These are phyloP conservation scores for Hycleus cichorii DNA, from an alignment of 1,140 invertebrate species.

Conservation along the genomic window DNA sequence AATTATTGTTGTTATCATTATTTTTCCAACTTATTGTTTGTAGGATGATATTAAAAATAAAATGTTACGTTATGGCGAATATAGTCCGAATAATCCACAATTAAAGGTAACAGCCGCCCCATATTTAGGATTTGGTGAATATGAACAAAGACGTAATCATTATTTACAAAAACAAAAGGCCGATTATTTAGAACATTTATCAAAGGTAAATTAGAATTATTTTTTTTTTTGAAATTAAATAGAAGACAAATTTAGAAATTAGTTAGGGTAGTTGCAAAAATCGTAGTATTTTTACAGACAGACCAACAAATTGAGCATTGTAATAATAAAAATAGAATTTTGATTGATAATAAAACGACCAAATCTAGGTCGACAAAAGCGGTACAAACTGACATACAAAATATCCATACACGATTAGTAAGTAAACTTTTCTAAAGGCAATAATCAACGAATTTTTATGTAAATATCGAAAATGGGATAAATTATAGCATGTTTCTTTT, in stretches of 20 bases:
- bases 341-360: background rate
- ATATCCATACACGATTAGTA: conserved; percentile 37
- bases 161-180: conserved; percentile 43
- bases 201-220: conserved; percentile 38
- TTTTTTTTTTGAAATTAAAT: background rate
- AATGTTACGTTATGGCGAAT: conserved; percentile 51
- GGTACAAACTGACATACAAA: conserved; percentile 39
- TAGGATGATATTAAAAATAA: conserved; percentile 33
- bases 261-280: background rate
- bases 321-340: background rate
- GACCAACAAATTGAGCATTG: conserved; percentile 9
- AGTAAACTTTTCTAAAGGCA: conserved; percentile 12
- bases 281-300: conserved; percentile 24
- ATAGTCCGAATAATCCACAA: conserved; percentile 49
- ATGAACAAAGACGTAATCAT: conserved; percentile 45
- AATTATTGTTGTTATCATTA: background rate
- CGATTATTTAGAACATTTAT: conserved; percentile 48
- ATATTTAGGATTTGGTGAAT: conserved; percentile 48
- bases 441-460: too few relatives aligned
- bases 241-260: background rate
- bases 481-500: too few relatives aligned
- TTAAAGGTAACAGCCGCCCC: conserved; percentile 44
- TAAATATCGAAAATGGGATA: too few relatives aligned
- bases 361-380: conserved; percentile 16
- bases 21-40: background rate